Base-by-base conservation (phyloP, 2,113 vertebrate species). In the Melanerpes aurifrons region DNA sequence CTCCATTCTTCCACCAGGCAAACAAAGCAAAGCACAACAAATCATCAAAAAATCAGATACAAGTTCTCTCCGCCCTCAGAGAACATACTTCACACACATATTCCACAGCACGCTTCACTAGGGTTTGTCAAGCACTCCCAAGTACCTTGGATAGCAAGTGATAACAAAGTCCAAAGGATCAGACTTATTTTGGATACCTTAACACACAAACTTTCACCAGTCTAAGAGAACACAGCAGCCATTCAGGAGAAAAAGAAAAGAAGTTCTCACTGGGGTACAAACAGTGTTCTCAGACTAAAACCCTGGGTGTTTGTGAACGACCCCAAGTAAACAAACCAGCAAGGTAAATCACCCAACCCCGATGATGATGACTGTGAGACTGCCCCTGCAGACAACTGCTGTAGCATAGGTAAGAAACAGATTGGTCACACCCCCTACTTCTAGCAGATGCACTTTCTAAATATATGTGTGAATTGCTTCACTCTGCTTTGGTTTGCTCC, bases 131-230 rank as follows among this genome's bases (percentile, higher is more conserved):
- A 84, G 67, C 14, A 62, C 76, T 86, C 77, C 40, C 67, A 78
- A 75, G 45, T 72, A 68, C 8, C 31, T 78, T 59, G 40, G 37
- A 70, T 13, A 84, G 56, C 89, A 89, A 71, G 66, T 24, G 57
- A 78, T 83, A 83, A 72, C 59, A 31, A 95, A 90, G 94, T 95
- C 90, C 91, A 94, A 95, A 93, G 87, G 88, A 86, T 79, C 50
- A 87, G 64, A 68, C 7, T 87, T 92, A 82, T 63, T 93, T 85
- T 64, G 1, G 15, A 21, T n/a, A 82, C 24, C 83, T 61, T 17
- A 72, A 70, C 3, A n/a, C 35, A 77, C 32, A 72, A 43, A 26
- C 0, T 2, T 25, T 69, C 84, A 26, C 5, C 70, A 40, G 37
- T 21, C 40, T 73, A 68, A 74, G 18, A 80, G 14, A 87, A 57